Evolutionary conservation across 92 coral and sea anemone species (phyloP).

Genomic region (Palythoa heliodiscus): DNA sequence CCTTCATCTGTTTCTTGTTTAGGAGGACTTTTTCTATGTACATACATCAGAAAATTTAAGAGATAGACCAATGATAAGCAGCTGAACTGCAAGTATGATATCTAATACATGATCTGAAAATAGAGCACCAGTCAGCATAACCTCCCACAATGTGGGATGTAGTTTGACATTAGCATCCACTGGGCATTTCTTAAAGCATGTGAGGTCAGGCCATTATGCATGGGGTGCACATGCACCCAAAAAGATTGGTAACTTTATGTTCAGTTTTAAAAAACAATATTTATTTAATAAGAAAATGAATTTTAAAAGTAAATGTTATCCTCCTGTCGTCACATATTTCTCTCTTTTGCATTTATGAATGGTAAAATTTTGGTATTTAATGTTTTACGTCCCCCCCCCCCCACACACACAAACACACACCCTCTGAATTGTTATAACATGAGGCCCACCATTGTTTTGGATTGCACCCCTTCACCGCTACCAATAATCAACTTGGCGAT

Average conservation of each 20-base stretch:
- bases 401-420: too few relatives aligned
- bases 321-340: not conserved
- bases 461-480: not conserved
- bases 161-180: not conserved
- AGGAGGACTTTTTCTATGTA: constrained; percentile 41
- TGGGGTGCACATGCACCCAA: not conserved
- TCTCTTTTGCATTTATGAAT: not conserved
- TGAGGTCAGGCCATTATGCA: not conserved
- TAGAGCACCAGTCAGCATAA: not conserved
- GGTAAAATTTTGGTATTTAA: not conserved
- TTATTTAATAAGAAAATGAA: not conserved
- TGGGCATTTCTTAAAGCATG: not conserved
- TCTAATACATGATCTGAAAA: not conserved
- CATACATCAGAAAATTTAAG: not conserved
- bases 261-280: too few relatives aligned
- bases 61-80: constrained; percentile 9
- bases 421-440: too few relatives aligned
- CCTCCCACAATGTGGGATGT: not conserved
- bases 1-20: constrained; percentile 54
- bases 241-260: too few relatives aligned
- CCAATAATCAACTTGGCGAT: not conserved
- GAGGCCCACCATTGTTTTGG: not conserved
- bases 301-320: too few relatives aligned
- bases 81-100: not conserved
- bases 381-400: not conserved